These are phyloP conservation scores for Hemicentrotus pulcherrimus DNA, from an alignment of 35 echinoderm and acorn worm species.

Conservation along the genomic window DNA sequence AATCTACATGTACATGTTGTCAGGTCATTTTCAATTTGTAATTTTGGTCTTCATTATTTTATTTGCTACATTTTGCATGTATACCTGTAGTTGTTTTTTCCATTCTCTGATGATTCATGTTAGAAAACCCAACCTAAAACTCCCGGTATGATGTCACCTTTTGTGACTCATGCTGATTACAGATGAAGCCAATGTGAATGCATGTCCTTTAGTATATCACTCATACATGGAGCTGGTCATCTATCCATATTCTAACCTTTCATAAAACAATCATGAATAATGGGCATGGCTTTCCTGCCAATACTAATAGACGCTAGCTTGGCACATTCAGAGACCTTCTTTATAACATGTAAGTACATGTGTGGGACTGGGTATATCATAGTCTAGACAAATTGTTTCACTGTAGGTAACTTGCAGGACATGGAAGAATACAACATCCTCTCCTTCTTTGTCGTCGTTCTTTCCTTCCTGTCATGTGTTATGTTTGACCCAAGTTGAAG, in stretches of 20 bases:
- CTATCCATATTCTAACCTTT: not conserved
- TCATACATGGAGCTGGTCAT: not conserved
- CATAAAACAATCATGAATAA: not conserved
- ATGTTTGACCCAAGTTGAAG: not conserved
- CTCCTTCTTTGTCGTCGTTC: not conserved
- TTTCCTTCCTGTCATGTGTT: not conserved
- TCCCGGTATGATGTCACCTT: not conserved
- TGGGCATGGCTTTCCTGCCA: not conserved
- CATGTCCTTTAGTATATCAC: not conserved
- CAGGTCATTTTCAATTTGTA: too few species aligned
- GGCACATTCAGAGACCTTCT: not conserved
- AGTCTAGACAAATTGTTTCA: not conserved
- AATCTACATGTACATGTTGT: too few species aligned
- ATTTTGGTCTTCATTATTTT: too few species aligned
- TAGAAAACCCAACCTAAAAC: not conserved
- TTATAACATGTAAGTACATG: not conserved
- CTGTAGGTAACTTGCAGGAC: not conserved
- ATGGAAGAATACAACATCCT: not conserved
- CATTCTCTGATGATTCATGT: conserved; percentile 3
- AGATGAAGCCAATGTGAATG: not conserved
- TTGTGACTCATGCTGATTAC: not conserved
- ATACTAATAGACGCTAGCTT: too few species aligned
- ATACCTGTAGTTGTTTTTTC: not conserved
- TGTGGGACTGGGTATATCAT: too few species aligned
- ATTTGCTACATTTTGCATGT: not conserved